Evolutionary conservation across 2,113 vertebrate species (phyloP).

Genomic region (Phoenicopterus ruber): DNA sequence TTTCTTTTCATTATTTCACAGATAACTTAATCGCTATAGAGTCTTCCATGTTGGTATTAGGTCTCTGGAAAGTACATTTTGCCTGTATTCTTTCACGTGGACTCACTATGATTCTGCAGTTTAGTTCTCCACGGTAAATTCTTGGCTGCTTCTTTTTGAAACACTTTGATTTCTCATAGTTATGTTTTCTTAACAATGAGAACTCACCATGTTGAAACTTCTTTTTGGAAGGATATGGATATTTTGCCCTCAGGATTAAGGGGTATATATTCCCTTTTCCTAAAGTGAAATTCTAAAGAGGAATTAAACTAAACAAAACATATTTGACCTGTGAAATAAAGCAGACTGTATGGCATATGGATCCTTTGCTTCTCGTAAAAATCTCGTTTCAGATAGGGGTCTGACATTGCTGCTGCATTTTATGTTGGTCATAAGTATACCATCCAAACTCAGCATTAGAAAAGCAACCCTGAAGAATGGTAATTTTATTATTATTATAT

Average conservation of each 20-base stretch:
- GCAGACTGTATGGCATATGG: not conserved
- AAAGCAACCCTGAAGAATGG: not conserved
- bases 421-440: not conserved
- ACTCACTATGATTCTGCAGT: not conserved
- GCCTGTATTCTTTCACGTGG: not conserved
- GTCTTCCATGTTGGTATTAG: not conserved
- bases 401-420: not conserved
- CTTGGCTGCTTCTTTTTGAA: not conserved
- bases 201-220: not conserved
- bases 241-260: not conserved
- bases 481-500: not conserved
- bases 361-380: not conserved
- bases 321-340: not conserved
- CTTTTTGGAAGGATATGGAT: not conserved
- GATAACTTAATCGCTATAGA: not conserved
- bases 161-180: not conserved
- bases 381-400: not conserved
- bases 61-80: not conserved
- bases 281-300: not conserved
- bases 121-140: not conserved
- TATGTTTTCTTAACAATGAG: not conserved
- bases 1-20: not conserved
- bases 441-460: not conserved
- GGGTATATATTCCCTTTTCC: not conserved
- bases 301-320: not conserved